A percentile compares a stretch with the other conserved stretches of the same genome.
These are phyloP conservation scores for Drosophila quadrilineata DNA, from an alignment of 1,140 invertebrate species.

Conservation along the genomic window DNA sequence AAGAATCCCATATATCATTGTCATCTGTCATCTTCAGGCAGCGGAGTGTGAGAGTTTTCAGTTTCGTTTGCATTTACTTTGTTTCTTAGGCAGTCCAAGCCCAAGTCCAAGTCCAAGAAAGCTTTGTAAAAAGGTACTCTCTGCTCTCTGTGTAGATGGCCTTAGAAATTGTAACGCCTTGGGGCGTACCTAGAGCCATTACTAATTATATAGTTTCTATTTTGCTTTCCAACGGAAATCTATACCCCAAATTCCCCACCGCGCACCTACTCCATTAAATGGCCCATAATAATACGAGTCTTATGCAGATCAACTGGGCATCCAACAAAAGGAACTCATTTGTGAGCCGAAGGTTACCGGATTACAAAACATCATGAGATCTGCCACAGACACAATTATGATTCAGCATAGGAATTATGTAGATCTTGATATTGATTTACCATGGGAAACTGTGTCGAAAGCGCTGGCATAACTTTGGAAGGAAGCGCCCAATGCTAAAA, in stretches of 20 bases:
- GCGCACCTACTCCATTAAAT: conserved; percentile 23
- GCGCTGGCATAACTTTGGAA: conserved; percentile 4
- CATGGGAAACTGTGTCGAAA: conserved; percentile 3
- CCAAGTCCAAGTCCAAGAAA: too few species aligned
- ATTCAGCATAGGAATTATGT: conserved; percentile 23
- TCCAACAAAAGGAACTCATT: conserved; percentile 18
- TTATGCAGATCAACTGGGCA: conserved; percentile 21
- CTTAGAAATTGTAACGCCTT: conserved; percentile 45
- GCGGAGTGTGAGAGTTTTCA: conserved; percentile 51
- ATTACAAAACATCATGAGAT: conserved; percentile 30
- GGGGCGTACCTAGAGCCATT: conserved; percentile 53
- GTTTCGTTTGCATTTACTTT: conserved; percentile 45
- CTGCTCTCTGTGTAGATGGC: conserved; percentile 12
- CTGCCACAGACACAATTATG: conserved; percentile 5
- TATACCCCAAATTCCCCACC: conserved; percentile 22
- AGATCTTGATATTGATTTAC: conserved; percentile 1
- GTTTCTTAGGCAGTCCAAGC: conserved; percentile 3
- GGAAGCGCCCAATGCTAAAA: conserved; percentile 27
- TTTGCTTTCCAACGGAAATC: conserved; percentile 51
- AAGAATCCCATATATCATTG: conserved; percentile 64
- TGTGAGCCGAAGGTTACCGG: conserved; percentile 30
- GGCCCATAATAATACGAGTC: conserved; percentile 47
- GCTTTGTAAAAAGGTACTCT: too few species aligned
- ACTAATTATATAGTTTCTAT: conserved; percentile 65
- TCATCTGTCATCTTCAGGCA: conserved; percentile 48